Evolutionary conservation across 2,797 vertebrate genomes (phyloP).

Genomic region (Manis pentadactyla): DNA sequence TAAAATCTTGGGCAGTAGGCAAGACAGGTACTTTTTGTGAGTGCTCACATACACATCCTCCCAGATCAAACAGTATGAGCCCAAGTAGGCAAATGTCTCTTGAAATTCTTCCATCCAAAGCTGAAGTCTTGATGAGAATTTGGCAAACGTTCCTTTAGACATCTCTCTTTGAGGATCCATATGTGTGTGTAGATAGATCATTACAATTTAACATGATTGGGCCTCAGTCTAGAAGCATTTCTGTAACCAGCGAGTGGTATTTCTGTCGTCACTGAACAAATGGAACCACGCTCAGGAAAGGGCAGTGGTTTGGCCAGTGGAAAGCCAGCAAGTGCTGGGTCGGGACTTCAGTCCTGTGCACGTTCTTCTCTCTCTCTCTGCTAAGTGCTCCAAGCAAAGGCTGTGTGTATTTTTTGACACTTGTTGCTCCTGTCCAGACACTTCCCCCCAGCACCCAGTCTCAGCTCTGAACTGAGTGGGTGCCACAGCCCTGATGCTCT

Average conservation of each 20-base stretch:
- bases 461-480: background rate
- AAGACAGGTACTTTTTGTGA: background rate
- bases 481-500: fast-evolving
- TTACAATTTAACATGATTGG: background rate
- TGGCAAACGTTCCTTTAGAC: background rate
- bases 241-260: background rate
- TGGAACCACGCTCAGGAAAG: background rate
- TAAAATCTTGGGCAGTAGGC: background rate
- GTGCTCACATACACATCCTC: background rate
- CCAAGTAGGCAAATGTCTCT: slow-evolving; percentile 2
- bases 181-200: fast-evolving
- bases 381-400: background rate
- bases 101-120: background rate
- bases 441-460: background rate
- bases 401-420: background rate
- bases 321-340: no score
- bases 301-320: background rate
- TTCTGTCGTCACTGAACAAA: background rate
- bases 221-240: background rate
- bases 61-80: background rate
- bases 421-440: background rate
- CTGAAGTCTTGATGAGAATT: background rate
- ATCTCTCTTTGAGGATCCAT: background rate
- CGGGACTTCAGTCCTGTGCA: background rate
- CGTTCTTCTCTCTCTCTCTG: background rate